These are phyloP conservation scores for Caenorhabditis drosophilae DNA, from an alignment of 2,888 invertebrate species.

Conservation along the genomic window DNA sequence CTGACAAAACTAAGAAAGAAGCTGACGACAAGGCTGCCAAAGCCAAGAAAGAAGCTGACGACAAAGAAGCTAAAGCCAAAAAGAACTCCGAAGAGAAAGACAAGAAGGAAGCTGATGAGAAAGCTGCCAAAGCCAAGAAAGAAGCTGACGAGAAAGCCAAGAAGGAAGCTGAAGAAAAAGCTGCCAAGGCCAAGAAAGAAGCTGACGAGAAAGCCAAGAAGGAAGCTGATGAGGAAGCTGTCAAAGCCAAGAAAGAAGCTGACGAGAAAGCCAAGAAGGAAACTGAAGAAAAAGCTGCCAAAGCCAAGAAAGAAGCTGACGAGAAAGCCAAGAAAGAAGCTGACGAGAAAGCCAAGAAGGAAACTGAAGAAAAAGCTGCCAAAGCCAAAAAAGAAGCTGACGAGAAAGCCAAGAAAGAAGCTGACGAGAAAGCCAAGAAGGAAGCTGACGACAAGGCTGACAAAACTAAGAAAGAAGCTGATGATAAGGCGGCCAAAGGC, in stretches of 20 bases:
- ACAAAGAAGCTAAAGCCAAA: conserved; percentile 14
- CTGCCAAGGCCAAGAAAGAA: conserved; percentile 23
- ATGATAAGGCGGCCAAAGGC: conserved; percentile 11
- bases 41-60: conserved; percentile 12
- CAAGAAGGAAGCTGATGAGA: conserved; percentile 13
- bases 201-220: conserved; percentile 19
- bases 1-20: conserved; percentile 7
- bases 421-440: conserved; percentile 20
- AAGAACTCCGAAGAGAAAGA: conserved; percentile 11
- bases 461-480: conserved; percentile 12
- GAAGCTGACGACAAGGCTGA: conserved; percentile 8
- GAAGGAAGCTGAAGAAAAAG: conserved; percentile 13
- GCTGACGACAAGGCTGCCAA: conserved; percentile 11
- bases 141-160: conserved; percentile 17
- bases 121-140: conserved; percentile 10
- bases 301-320: conserved; percentile 20
- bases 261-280: conserved; percentile 18
- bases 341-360: conserved; percentile 6
- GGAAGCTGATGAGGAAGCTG: conserved; percentile 15
- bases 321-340: conserved; percentile 20
- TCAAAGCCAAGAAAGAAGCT: conserved; percentile 3
- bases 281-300: conserved; percentile 6
- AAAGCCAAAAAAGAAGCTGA: conserved; percentile 22
- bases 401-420: conserved; percentile 20
- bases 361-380: not conserved